Base-by-base conservation (phyloP, 2,797 vertebrate species). In the Miopithecus talapoin region DNA sequence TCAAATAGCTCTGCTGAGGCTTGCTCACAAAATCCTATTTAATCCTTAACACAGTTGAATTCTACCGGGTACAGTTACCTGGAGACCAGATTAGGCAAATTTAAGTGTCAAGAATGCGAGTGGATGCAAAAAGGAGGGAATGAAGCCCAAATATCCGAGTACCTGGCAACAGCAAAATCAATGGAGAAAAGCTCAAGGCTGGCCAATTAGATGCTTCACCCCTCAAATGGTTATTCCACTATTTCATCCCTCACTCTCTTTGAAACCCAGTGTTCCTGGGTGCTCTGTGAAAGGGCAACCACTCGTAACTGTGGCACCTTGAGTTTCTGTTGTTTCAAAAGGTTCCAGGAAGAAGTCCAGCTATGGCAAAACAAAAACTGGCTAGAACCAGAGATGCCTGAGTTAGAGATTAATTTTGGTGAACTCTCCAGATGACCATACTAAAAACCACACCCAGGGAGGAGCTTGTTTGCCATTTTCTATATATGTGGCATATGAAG, bases 11-110 rank as follows among this genome's bases (percentile, higher is more conserved):
- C 59, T 88, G 50, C 33, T 57, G 70, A 80, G 61, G 5, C 50
- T 89, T 94, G 59, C 91, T 79, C 81, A 95, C 72, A 75, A 70
- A 97, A 85, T 96, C 64, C 88, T 72, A 48, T 70, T 85, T 90
- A 92, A 74, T 95, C 64, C 89, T 98, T 94, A 57, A 64, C 11
- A 41, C 46, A n/a, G 46, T 83, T 92, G 48, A 89, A 92, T 90
- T 95, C 87, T 88, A 41, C 70, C 85, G 78, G 46, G 89, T 81
- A 21, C 48, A 70, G 43, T 93, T 91, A 90, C 83, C 88, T 88
- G n/a, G 92, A 96, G 70, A 84, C 80, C 57, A 95, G 88, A 91
- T 43, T 55, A 39, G 59, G 48, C 28, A 61, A 85, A 96, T 1
- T 7, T 74, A 84, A 92, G 64, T 61, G 26, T 95, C 72, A 76